Evolutionary conservation across 1,140 invertebrate species (phyloP), one percentile per base, ranked within the genome.

Genomic region (Nephotettix cincticeps): DNA sequence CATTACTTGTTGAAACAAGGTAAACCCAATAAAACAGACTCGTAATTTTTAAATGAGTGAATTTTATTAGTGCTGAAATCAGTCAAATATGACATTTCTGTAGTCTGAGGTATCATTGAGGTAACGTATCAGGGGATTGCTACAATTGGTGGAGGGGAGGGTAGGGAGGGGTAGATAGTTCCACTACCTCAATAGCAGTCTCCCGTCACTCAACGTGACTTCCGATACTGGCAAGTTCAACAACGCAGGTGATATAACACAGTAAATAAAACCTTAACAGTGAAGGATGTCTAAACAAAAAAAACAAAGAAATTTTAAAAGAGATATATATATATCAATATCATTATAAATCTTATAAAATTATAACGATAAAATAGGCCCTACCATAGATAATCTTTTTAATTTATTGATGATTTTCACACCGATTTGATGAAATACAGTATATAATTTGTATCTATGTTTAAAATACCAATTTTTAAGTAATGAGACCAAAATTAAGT

Each of bases 11-110:
- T n/a, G n/a, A n/a, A n/a, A n/a, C n/a, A 36, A 36, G 32, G 32
- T 14, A 4, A 36, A 36, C 32, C 14, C 4, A 36, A 51, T 51
- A 51, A 51, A 21, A 51, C 14, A 51, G 19, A 4, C 6, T 21
- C 3, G 19, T 19, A 21, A 2, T 51, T 51, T 17, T 51, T n/a
- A 51, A 19, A 51, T 21, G 19, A 51, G n/a, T 51, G 47, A 21
- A 51, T 51, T 51, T 51, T 51, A 51, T 51, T 51, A 51, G 47
- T 51, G 47, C 47, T 51, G 47, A 51, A 51, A 51, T 36, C 32
- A 51, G 21, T 51, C 47, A 51, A n/a, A 51, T 9, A 51, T 9
- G 47, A 51, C 47, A 51, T 51, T 3, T 4, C 21, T 51, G 47
- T 11, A 51, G 19, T 19, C 19, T n/a, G 47, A 51, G 47, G 47